These are phyloP conservation scores for Egretta garzetta DNA, from an alignment of 2,113 vertebrate species.

Conservation along the genomic window DNA sequence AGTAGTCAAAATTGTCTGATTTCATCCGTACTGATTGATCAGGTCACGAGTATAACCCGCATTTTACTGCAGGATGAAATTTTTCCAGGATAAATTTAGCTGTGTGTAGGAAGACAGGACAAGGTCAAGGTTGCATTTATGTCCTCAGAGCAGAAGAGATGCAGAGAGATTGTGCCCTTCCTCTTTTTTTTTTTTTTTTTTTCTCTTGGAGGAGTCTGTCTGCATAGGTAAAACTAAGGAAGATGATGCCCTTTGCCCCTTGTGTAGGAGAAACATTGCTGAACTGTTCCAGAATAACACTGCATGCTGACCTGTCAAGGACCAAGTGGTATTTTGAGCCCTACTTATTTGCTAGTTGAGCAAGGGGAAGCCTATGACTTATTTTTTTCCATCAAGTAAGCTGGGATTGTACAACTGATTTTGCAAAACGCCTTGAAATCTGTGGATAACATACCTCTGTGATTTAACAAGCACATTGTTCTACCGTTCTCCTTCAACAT, in stretches of 20 bases:
- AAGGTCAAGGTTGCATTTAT: not conserved
- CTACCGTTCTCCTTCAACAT: not conserved
- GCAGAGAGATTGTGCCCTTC: not conserved
- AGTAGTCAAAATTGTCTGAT: not conserved
- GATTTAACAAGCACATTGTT: not conserved
- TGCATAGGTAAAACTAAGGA: not conserved
- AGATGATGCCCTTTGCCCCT: not conserved
- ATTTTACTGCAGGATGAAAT: not conserved
- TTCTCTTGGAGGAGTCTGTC: not conserved
- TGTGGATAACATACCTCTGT: not conserved
- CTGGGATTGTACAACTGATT: not conserved
- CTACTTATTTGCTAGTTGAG: not conserved
- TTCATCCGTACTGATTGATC: not conserved
- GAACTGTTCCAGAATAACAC: not conserved
- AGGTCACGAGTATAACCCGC: not conserved
- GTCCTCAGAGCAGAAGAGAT: not conserved
- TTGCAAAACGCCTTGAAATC: not conserved
- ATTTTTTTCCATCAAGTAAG: not conserved
- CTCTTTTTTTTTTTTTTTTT: not conserved
- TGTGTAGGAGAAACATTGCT: not conserved
- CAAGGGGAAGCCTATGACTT: not conserved
- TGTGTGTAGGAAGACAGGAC: not conserved
- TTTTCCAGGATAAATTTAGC: conserved; percentile 11
- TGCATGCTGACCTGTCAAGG: not conserved
- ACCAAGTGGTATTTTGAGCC: not conserved